Evolutionary conservation across 64 coral and sea anemone species (phyloP).

Genomic region (Porites australiensis): DNA sequence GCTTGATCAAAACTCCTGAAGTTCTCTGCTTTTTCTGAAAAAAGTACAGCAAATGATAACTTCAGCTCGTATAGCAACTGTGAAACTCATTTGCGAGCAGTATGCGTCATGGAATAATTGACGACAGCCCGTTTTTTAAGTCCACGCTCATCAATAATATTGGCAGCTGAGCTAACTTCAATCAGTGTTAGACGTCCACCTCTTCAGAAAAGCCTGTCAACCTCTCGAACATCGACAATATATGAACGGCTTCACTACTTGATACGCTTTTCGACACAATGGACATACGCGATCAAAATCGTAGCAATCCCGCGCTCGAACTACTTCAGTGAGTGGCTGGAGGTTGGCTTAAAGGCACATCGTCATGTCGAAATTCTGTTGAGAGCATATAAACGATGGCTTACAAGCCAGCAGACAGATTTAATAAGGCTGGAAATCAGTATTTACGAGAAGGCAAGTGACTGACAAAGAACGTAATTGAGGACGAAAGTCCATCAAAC

Average conservation of each 20-base stretch:
- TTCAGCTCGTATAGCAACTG: not conserved
- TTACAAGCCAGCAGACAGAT: conserved; percentile 2
- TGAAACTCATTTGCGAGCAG: not conserved
- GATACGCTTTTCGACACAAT: not conserved
- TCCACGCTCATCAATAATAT: conserved; percentile 29
- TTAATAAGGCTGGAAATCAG: not conserved
- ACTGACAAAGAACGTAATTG: not conserved
- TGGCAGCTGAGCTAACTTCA: conserved; percentile 1
- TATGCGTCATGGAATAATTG: not conserved
- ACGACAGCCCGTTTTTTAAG: not conserved
- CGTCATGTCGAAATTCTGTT: not conserved
- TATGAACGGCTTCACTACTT: not conserved
- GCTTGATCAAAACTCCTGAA: not conserved
- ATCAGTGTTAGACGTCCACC: not conserved
- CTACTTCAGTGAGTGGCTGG: no score
- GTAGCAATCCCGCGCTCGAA: not conserved
- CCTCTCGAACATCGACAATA: not conserved
- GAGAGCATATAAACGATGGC: not conserved
- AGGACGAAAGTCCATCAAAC: not conserved
- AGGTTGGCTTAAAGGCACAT: not conserved
- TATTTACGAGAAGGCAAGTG: not conserved
- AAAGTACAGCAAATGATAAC: not conserved
- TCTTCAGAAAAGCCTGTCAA: conserved; percentile 2
- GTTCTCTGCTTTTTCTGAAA: not conserved
- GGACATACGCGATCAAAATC: not conserved